Percentiles rank a stretch among this genome's conserved stretches.
These are phyloP conservation scores for Drosophila kambysellisi DNA, from an alignment of 2,888 invertebrate genomes.

Conservation along the genomic window DNA sequence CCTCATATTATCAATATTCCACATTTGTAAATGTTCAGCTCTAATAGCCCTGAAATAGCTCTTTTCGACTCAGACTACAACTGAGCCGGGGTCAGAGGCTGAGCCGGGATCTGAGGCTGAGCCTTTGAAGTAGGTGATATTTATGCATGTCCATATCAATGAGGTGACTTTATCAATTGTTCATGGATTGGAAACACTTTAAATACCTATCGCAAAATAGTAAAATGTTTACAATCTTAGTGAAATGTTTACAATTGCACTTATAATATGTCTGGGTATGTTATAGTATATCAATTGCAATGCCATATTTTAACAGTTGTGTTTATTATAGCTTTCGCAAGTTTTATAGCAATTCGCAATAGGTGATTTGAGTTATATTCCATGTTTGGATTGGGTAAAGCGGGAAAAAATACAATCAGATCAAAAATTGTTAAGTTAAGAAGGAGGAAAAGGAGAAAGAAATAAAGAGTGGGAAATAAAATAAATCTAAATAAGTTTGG, in stretches of 20 bases:
- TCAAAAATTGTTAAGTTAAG: not conserved
- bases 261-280: not conserved
- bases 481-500: not conserved
- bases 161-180: not conserved
- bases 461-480: not conserved
- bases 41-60: no score
- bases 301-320: not conserved
- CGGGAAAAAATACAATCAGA: not conserved
- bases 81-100: no score
- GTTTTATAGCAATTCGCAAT: not conserved
- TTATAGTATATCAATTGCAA: not conserved
- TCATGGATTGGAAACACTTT: constrained; percentile 4
- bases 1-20: no score
- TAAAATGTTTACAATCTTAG: not conserved
- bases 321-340: not conserved
- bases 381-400: not conserved
- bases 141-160: not conserved
- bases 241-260: not conserved
- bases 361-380: not conserved
- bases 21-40: no score
- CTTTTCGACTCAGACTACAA: not conserved
- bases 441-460: not conserved
- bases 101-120: not conserved
- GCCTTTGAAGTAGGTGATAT: constrained; percentile 1
- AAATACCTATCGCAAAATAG: not conserved